Base-by-base conservation (phyloP, 2,797 vertebrate genomes). In the Cygnus olor region DNA sequence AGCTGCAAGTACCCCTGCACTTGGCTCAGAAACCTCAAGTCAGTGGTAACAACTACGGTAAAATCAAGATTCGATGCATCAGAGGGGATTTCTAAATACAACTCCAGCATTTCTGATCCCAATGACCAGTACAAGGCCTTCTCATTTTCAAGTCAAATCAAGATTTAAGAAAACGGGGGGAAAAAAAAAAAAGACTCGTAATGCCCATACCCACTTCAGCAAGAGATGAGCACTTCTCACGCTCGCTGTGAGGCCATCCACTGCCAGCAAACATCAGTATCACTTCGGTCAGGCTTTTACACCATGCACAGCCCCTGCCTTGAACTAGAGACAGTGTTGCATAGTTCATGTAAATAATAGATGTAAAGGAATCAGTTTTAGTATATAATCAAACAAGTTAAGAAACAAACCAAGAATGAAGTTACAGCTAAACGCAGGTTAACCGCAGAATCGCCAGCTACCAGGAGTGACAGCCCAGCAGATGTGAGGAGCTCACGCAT, bases 161-260 rank as follows among this genome's bases (percentile, higher is more conserved):
- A 80, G 71, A 88, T 93, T 93, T 72, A 85, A 96, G 94, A 95
- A 74, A 93, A 82, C 93, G 83, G 95, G 94, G 89, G 73, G 91
- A 94, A 91, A 24, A 11, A 73, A 85, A 82, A 88, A 85, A 83
- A 80, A 94, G 86, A 89, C 81, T 69, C 44, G 77, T 54, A 92
- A 82, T 80, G 94, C 93, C 73, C 63, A 89, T 85, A 92, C 86
- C 94, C 94, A 85, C 90, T 61, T 84, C 96, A 95, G 90, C 91
- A 85, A 94, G 94, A 93, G 93, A 86, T 45, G 81, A 96, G 96
- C 93, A 92, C 90, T 92, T 89, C 93, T 89, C 56, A 76, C 93
- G 96, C 95, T 96, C 92, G 73, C 95, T 89, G 53, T 32, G 54
- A 95, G 97, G 93, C 93, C 84, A 97, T 94, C 93, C 94, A 61